Base-by-base conservation (phyloP, 2,888 invertebrate genomes). In the Mystacides longicornis region DNA sequence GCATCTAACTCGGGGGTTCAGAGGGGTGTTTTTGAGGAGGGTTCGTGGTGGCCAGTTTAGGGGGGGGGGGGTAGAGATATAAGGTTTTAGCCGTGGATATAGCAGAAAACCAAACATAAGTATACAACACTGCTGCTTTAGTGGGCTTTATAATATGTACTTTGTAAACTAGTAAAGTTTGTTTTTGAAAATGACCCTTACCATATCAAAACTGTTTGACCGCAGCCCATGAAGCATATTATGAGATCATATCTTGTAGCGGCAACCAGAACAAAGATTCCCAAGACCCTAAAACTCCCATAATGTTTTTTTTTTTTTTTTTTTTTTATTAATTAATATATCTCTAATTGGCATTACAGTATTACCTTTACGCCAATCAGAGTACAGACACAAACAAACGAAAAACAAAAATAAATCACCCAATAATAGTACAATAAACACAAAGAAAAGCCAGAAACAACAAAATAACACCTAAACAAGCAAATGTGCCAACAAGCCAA, bases 131-230 rank as follows among this genome's bases (percentile, higher is more conserved):
- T 16, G 37, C 4, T 37, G 37, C 37, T 37, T 37, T 37, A 37
- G 37, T 37, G 37, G 16, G 16, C 16, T 37, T 37, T 37, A 37
- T 37, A 37, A 16, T n/a, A n/a, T n/a, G n/a, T n/a, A n/a, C n/a
- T 37, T 37, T 14, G 37, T 37, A 37, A 37, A 37, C 37, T 37
- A 37, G 7, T 16, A 37, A 37, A 37, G 37, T 37, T 37, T 37
- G 37, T 16, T 37, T 37, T 37, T 37, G 37, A 37, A 37, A 37
- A 37, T 37, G 37, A 37, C 37, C n/a, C 37, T 37, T 16, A 37
- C 37, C n/a, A 37, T 37, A 37, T 37, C 37, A 3, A 37, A 37
- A 37, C 14, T 37, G 37, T 37, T 37, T 37, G 37, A 37, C 37
- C 16, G 16, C 37, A 37, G 16, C 37, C 16, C 37, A 37, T 37